Conservation (phyloP, 2,888 invertebrate genomes). For the Monochamus alternatus region DNA sequence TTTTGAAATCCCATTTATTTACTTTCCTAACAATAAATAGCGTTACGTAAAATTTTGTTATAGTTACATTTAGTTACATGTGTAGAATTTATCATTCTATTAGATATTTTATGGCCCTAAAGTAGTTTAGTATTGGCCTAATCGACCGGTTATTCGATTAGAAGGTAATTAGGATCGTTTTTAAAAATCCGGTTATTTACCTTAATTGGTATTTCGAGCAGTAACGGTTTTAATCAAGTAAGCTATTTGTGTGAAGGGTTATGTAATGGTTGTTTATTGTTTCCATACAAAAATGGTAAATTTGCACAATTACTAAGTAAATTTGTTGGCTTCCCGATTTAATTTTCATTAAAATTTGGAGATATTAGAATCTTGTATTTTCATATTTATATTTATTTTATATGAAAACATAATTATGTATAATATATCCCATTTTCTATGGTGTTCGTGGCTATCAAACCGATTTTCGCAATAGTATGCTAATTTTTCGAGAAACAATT, state of each 20-base stretch:
- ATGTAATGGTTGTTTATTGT: not conserved
- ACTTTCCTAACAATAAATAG: conserved; percentile 41
- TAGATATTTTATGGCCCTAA: conserved; percentile 25
- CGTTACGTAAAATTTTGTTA: conserved; percentile 43
- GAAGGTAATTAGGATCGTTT: conserved; percentile 24
- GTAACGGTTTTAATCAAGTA: conserved; percentile 1
- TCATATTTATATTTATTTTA: no score
- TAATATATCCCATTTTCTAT: no score
- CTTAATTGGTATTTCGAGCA: not conserved
- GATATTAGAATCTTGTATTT: no score
- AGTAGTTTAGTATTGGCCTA: conserved; percentile 26
- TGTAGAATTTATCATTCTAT: conserved; percentile 39
- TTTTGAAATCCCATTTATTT: conserved; percentile 34
- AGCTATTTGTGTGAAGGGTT: not conserved
- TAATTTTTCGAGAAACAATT: no score
- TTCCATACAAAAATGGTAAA: not conserved
- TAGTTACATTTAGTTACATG: conserved; percentile 37
- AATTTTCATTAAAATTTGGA: no score
- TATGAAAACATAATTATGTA: no score
- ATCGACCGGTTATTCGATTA: conserved; percentile 39
- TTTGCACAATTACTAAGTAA: no score
- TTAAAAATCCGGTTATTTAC: conserved; percentile 19
- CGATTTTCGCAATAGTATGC: no score
- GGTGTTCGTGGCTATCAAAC: no score
- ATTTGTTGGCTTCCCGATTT: no score